These are phyloP conservation scores for Tenthredo mesomela DNA, from an alignment of 2,888 invertebrate genomes.

Conservation along the genomic window DNA sequence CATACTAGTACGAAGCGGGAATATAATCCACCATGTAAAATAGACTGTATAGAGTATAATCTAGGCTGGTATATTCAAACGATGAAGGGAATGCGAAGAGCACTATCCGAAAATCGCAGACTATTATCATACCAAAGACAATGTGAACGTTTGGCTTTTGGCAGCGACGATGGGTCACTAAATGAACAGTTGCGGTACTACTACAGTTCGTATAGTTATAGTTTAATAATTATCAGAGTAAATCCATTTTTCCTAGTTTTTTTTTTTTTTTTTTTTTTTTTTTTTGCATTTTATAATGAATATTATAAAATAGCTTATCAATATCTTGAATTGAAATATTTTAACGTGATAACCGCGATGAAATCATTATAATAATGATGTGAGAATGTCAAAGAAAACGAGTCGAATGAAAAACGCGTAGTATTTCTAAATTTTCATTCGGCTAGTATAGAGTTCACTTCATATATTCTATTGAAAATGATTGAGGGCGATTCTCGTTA, in stretches of 20 bases:
- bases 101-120: neutral
- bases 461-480: neutral
- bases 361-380: no score
- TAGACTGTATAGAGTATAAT: neutral
- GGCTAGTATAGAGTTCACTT: neutral
- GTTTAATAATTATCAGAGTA: neutral
- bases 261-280: no score
- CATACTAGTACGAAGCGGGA: neutral
- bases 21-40: neutral
- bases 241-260: no score
- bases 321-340: no score
- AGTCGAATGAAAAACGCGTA: neutral
- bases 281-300: no score
- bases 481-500: neutral
- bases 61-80: neutral
- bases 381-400: neutral
- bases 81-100: neutral
- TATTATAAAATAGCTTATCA: no score
- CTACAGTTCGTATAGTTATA: no score
- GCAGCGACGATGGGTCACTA: neutral
- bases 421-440: neutral
- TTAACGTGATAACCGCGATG: no score
- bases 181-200: no score
- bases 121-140: conserved; percentile 2
- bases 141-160: conserved; percentile 5